Evolutionary conservation across 92 coral and sea anemone species (phyloP), one percentile per base, ranked within the genome.

Genomic region (Meandrina meandrites): DNA sequence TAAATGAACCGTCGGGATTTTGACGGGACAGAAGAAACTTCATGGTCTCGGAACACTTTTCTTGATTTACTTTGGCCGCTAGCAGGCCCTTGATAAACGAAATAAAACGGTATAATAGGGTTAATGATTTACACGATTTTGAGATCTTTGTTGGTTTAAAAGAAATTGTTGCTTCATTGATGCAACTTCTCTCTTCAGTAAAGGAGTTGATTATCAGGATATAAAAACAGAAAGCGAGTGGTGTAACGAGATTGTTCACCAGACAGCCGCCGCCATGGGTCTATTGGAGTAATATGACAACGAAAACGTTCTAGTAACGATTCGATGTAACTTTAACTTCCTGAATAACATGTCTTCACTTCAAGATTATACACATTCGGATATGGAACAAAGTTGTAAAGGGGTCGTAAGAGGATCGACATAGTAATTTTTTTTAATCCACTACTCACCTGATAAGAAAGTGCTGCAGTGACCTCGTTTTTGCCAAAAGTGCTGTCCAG

Each of bases 1-100:
- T 71, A 58, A 91, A 92, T 10, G 95, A 93, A 2, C 98, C 98
- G 30, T 89, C 90, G 8, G 86, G 78, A 34, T 87, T 86, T 74
- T 94, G 98, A 47, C 88, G 83, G 11, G 90, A 75, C 34, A 92
- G 80, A 47, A 94, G 79, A 58, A 64, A 79, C 75, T 68, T 83
- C 97, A 90, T 88, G 19, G 90, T 85, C 79, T 79, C 70, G 21
- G 53, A 32, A 76, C 93, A 92, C 50, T 84, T 71, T 19, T 21
- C 58, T 79, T 82, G 47, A 8, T 84, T 56, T 13, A 90, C 89
- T 34, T 90, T 80, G 50, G 93, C 91, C 10, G 94, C 87, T 56
- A 87, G 48, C 4, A 92, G 89, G 30, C 92, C 94, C 97, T 94
- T 42, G 64, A 18, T 28, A 57, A n/a, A n/a, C n/a, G n/a, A n/a